A percentile compares a stretch with the other conserved stretches of the same genome.
Evolutionary conservation across 2,888 invertebrate species (phyloP).

Genomic region (Tillus elongatus): DNA sequence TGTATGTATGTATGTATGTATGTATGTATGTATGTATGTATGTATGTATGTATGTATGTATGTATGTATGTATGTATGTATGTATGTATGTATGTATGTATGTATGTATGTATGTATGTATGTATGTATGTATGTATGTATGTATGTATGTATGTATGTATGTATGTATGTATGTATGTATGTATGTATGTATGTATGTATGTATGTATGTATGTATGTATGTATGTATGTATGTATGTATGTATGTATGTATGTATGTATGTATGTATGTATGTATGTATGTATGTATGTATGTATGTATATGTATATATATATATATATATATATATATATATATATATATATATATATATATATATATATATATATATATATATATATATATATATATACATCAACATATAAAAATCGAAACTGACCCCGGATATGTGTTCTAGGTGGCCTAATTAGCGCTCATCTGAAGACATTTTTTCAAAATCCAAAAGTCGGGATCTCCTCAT

Average conservation of each 20-base stretch:
- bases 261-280: conserved; percentile 6
- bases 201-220: conserved; percentile 3
- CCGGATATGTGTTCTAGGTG: too few species aligned
- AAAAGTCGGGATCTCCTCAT: too few species aligned
- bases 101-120: conserved; percentile 2
- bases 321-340: conserved; percentile 5
- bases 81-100: conserved; percentile 2
- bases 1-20: too few species aligned
- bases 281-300: conserved; percentile 2
- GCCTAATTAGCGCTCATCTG: too few species aligned
- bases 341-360: conserved; percentile 5
- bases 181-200: too few species aligned
- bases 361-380: conserved; percentile 5
- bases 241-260: conserved; percentile 4
- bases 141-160: conserved; percentile 1
- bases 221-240: conserved; percentile 5
- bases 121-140: conserved; percentile 2
- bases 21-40: background rate
- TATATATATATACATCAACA: conserved; percentile 7
- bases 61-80: conserved; percentile 2
- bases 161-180: too few species aligned
- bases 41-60: conserved; percentile 2
- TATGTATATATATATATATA: conserved; percentile 4
- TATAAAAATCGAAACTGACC: too few species aligned
- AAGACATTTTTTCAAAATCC: too few species aligned